These are phyloP conservation scores for Xylocopa sonorina DNA, from an alignment of 1,140 invertebrate species.

Conservation along the genomic window DNA sequence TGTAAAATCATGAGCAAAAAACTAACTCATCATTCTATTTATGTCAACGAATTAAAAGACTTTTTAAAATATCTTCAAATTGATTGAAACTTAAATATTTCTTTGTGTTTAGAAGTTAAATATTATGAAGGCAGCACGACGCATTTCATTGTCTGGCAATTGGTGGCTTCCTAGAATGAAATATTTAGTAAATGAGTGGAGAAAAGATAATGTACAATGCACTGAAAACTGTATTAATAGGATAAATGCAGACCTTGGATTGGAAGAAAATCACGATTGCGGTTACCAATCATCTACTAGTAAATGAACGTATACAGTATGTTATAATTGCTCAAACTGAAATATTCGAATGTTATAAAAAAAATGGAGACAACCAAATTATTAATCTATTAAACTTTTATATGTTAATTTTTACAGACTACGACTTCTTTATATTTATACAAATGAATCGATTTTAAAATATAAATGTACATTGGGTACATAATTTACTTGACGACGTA, in stretches of 20 bases:
- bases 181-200: conserved; percentile 63
- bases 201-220: conserved; percentile 55
- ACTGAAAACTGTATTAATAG: conserved; percentile 46
- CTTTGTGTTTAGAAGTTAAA: conserved; percentile 54
- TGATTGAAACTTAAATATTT: neutral
- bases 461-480: neutral
- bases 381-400: neutral
- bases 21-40: neutral
- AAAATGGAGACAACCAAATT: neutral
- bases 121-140: conserved; percentile 32
- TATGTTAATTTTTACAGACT: neutral
- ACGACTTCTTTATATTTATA: neutral
- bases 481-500: neutral
- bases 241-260: conserved; percentile 47
- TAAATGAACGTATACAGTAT: conserved; percentile 64
- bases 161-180: conserved; percentile 68
- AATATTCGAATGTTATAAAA: neutral
- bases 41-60: neutral
- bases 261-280: conserved; percentile 68
- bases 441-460: neutral
- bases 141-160: conserved; percentile 45
- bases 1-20: too few relatives aligned
- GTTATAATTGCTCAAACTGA: conserved; percentile 7
- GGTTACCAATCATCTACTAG: conserved; percentile 74
- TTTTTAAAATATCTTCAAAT: neutral